phyloP scores from a whole-genome alignment of 2,888 invertebrate genomes.

The Lasioglossum zephyrum region DNA sequence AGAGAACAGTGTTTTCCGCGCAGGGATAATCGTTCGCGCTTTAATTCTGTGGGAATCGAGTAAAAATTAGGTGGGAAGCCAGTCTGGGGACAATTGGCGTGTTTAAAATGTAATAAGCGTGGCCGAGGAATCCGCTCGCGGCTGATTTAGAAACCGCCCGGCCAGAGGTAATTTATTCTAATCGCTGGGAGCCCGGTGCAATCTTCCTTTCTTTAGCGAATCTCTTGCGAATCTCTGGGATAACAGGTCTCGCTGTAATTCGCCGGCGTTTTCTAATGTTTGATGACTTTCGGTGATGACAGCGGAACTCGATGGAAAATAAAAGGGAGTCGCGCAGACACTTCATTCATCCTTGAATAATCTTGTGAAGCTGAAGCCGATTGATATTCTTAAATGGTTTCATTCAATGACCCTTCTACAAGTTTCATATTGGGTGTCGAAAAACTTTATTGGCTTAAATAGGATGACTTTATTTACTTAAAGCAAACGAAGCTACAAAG shows the following conservation, averaged over 20 bases:
- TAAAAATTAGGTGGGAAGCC: constrained; percentile 8
- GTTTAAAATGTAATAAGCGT: constrained; percentile 1
- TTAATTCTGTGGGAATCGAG: constrained; percentile 18
- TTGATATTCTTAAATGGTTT: not conserved
- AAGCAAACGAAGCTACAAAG: no score
- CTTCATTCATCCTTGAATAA: not conserved
- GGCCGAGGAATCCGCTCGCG: not conserved
- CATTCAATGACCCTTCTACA: not conserved
- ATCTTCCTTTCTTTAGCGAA: not conserved
- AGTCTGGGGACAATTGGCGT: not conserved
- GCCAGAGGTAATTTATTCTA: not conserved
- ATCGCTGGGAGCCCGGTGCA: not conserved
- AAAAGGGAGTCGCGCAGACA: not conserved
- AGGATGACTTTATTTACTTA: no score
- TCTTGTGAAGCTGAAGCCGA: not conserved
- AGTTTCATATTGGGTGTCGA: no score
- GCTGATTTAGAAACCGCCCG: not conserved
- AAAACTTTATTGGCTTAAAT: no score
- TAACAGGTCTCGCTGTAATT: not conserved
- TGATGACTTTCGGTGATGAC: not conserved
- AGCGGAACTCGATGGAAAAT: not conserved
- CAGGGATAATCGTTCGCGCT: constrained; percentile 4
- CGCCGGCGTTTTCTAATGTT: not conserved
- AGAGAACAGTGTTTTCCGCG: not conserved
- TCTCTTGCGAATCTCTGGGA: not conserved